Evolutionary conservation across 1,140 invertebrate species (phyloP).

Genomic region (Phortica variegata): DNA sequence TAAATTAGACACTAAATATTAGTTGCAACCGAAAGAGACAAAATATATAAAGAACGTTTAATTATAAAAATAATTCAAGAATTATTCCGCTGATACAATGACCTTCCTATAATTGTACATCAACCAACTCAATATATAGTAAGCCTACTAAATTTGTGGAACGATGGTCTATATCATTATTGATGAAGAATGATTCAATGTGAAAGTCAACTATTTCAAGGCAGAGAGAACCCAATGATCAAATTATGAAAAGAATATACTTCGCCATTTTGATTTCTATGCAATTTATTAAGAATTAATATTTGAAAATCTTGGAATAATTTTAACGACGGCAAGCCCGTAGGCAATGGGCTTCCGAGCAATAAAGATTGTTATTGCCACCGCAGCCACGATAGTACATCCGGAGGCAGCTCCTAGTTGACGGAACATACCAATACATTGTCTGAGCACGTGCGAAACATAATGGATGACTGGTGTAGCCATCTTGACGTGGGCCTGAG

Average conservation of each 20-base stretch:
- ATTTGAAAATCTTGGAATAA: background rate
- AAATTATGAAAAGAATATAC: background rate
- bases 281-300: background rate
- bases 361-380: background rate
- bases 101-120: background rate
- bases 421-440: background rate
- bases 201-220: background rate
- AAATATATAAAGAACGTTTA: background rate
- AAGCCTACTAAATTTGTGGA: background rate
- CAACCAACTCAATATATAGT: background rate
- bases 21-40: too few species aligned
- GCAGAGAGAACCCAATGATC: too few species aligned
- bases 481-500: too few species aligned
- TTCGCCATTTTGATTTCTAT: background rate
- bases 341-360: background rate
- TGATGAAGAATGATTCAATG: background rate
- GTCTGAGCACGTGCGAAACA: too few species aligned
- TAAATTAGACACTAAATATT: constrained; percentile 3
- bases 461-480: too few species aligned
- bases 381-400: background rate
- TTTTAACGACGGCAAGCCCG: background rate
- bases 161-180: background rate
- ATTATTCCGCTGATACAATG: background rate
- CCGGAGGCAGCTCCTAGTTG: background rate
- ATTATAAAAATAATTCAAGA: background rate